A percentile compares a stretch with the other conserved stretches of the same genome.
Conservation (phyloP, 2,888 invertebrate species). For the Dioctria linearis region DNA sequence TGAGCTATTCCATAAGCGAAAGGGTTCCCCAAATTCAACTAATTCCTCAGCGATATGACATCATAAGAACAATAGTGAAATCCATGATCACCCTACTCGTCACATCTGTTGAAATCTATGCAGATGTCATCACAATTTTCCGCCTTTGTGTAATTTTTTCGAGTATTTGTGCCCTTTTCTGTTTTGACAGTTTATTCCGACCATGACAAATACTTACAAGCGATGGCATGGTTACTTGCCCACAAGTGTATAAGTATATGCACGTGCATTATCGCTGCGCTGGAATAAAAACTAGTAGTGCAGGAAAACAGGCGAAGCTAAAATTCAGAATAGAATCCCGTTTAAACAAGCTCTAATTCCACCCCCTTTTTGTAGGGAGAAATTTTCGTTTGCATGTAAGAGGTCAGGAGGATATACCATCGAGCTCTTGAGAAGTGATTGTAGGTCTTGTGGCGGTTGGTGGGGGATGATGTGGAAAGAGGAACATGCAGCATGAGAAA, state of each 20-base stretch:
- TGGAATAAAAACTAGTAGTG: too few species aligned
- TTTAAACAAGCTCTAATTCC: not conserved
- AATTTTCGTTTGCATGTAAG: constrained; percentile 16
- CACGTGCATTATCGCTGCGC: not conserved
- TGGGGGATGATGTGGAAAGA: too few species aligned
- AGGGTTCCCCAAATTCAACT: not conserved
- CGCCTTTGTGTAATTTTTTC: constrained; percentile 10
- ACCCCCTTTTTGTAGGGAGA: not conserved
- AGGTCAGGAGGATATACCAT: not conserved
- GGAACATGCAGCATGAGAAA: too few species aligned
- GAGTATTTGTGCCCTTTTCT: constrained; percentile 14
- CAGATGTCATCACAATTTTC: constrained; percentile 18
- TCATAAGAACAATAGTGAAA: not conserved
- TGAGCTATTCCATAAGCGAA: too few species aligned
- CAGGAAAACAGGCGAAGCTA: too few species aligned
- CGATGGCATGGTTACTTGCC: not conserved
- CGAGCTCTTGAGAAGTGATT: too few species aligned
- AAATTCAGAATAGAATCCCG: too few species aligned
- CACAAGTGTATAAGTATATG: not conserved
- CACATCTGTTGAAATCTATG: constrained; percentile 17
- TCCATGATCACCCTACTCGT: constrained; percentile 1
- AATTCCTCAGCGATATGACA: not conserved
- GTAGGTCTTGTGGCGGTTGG: too few species aligned
- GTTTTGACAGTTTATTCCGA: constrained; percentile 14
- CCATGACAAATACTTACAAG: not conserved